Conservation (phyloP, 2,797 vertebrate species). For the Acanthurus leucopareius region DNA sequence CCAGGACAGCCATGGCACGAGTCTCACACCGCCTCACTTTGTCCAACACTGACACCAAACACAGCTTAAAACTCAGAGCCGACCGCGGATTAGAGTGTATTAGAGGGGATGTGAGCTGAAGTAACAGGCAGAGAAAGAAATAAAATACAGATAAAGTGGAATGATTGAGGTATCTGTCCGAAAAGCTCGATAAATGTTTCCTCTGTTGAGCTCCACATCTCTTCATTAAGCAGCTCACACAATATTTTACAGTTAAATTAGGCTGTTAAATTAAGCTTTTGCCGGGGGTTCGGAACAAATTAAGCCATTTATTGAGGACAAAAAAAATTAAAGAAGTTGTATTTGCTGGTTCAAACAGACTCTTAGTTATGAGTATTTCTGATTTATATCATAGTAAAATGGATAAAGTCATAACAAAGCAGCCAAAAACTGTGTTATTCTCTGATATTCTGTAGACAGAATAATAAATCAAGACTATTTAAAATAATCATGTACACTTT, state of each 20-base stretch:
- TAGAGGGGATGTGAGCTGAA: constrained; percentile 1
- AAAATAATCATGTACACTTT: too few species aligned
- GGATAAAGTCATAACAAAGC: background rate
- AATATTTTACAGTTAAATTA: background rate
- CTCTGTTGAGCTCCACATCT: background rate
- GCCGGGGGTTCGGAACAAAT: background rate
- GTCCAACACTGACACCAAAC: constrained; percentile 4
- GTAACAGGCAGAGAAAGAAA: background rate
- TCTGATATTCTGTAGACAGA: background rate
- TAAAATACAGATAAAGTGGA: background rate
- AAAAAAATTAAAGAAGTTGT: background rate
- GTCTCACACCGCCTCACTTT: constrained; percentile 6
- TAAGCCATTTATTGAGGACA: too few species aligned
- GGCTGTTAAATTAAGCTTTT: too few species aligned
- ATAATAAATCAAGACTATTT: too few species aligned
- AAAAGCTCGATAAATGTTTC: background rate
- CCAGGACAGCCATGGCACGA: constrained; percentile 10
- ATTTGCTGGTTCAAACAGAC: background rate
- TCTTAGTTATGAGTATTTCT: background rate
- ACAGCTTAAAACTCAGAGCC: constrained; percentile 2
- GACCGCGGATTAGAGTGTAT: constrained; percentile 13
- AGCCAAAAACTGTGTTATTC: too few species aligned
- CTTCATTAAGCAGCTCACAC: background rate
- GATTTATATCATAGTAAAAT: background rate
- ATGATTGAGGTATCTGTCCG: background rate